Evolutionary conservation across 2,888 invertebrate genomes (phyloP), one percentile per base, ranked within the genome.

Genomic region (Acholoe squamosa): DNA sequence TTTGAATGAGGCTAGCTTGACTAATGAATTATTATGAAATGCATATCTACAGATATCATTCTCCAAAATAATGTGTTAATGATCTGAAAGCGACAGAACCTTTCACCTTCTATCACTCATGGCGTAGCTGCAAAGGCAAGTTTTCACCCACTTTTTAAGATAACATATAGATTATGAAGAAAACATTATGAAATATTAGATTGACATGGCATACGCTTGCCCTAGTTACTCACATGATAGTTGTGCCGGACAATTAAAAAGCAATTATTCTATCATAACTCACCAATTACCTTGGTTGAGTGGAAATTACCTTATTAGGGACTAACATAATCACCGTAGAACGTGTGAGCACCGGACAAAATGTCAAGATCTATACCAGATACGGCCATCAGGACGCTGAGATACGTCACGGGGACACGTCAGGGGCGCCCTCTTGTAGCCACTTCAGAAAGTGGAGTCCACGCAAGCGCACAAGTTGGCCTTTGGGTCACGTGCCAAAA

Each of bases 281-380:
- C 25, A 14, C 19, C 71, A 71, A 71, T 71, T 71, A 71, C 31
- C 14, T 7, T n/a, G 16, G 71, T 14, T 1, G 71, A 71, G 28
- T 14, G 28, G 71, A n/a, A 25, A 71, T 71, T 28, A 71, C 25
- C 71, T 71, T 71, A 71, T 71, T 71, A 71, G 3, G 28, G 71
- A 71, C 19, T 28, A 28, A n/a, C 71, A 28, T 71, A 71, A 71
- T 71, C 25, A 71, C 28, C 31, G 25, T 28, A 28, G n/a, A 28
- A 71, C 25, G 71, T 71, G 71, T 71, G 71, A 71, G 71, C 22
- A 61, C 61, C 22, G 61, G 61, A 14, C 5, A 71, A 28, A 25
- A 71, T 71, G 71, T 71, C 71, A 71, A 71, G 71, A 71, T 71
- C 71, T 71, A 71, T 71, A 28, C 71, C 71, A 14, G 71, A 71